phyloP scores from a whole-genome alignment of 2,888 invertebrate species.

The Therioaphis trifolii region DNA sequence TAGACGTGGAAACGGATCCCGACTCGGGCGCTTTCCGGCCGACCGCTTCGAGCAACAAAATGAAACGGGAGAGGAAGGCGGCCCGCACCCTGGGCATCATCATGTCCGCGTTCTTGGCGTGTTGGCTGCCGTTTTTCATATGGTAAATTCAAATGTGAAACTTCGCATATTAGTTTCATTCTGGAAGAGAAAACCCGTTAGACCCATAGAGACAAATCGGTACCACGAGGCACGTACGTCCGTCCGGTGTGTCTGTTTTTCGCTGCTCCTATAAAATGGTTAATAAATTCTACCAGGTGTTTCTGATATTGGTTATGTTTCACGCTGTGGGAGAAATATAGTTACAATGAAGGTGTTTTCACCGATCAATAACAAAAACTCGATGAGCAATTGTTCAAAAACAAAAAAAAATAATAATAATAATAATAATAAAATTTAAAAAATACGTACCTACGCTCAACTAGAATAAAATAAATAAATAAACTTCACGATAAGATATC shows the following conservation, averaged over 20 bases:
- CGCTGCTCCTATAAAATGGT: not conserved
- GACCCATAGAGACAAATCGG: too few species aligned
- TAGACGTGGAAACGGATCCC: conserved; percentile 64
- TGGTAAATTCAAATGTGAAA: conserved; percentile 76
- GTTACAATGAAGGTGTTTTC: not conserved
- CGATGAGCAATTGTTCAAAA: too few species aligned
- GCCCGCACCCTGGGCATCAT: conserved; percentile 95
- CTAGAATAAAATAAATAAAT: too few species aligned
- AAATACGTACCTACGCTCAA: too few species aligned
- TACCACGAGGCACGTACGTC: not conserved
- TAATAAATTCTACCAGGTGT: not conserved
- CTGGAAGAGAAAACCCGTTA: not conserved
- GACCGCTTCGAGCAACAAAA: conserved; percentile 81
- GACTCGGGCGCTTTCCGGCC: conserved; percentile 73
- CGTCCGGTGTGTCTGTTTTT: not conserved
- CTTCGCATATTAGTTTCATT: not conserved
- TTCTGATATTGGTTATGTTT: conserved; percentile 6
- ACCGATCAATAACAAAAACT: not conserved
- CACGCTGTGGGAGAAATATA: not conserved
- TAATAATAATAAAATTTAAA: too few species aligned
- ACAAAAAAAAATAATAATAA: too few species aligned
- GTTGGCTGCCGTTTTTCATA: conserved; percentile 95
- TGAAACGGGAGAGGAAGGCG: conserved; percentile 89
- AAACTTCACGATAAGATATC: too few species aligned
- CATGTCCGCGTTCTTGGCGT: conserved; percentile 93